Conservation (phyloP, 92 coral and sea anemone genomes). For the Diadumene lineata region DNA sequence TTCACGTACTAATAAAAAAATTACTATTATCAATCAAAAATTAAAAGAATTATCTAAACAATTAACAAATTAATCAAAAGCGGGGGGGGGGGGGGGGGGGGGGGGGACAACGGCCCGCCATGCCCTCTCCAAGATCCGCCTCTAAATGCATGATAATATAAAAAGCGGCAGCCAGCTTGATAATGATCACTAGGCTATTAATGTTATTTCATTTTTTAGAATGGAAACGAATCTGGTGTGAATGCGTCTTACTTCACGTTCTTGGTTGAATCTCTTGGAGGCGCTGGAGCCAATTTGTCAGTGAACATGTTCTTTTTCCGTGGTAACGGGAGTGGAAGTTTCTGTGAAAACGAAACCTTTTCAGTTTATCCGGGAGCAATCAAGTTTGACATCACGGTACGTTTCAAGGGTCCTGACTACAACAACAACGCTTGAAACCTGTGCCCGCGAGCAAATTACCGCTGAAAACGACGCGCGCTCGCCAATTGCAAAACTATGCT, state of each 20-base stretch:
- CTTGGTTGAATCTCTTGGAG: slow-evolving; percentile 3
- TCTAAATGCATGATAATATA: too few relatives aligned
- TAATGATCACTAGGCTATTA: too few relatives aligned
- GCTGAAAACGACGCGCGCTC: too few relatives aligned
- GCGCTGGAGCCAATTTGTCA: slow-evolving; percentile 24
- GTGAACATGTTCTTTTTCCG: slow-evolving; percentile 20
- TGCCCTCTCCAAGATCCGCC: too few relatives aligned
- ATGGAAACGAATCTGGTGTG: slow-evolving; percentile 1
- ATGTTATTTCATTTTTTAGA: too few relatives aligned
- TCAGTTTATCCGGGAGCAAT: not conserved
- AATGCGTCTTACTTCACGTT: slow-evolving; percentile 20
- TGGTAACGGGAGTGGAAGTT: slow-evolving; percentile 16
- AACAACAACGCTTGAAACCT: too few relatives aligned
- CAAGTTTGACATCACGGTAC: slow-evolving; percentile 24
- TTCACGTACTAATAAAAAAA: not conserved
- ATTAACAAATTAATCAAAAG: not conserved
- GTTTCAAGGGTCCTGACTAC: too few relatives aligned
- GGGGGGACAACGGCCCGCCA: not conserved
- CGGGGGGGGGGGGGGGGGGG: slow-evolving; percentile 7
- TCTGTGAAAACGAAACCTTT: slow-evolving; percentile 22
- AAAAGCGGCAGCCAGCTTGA: too few relatives aligned
- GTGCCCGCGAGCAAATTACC: too few relatives aligned
- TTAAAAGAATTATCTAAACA: not conserved
- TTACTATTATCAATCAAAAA: not conserved
- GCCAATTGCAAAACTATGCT: too few relatives aligned